These are phyloP conservation scores for Epirrita christyi DNA, from an alignment of 2,888 invertebrate genomes.

Conservation along the genomic window DNA sequence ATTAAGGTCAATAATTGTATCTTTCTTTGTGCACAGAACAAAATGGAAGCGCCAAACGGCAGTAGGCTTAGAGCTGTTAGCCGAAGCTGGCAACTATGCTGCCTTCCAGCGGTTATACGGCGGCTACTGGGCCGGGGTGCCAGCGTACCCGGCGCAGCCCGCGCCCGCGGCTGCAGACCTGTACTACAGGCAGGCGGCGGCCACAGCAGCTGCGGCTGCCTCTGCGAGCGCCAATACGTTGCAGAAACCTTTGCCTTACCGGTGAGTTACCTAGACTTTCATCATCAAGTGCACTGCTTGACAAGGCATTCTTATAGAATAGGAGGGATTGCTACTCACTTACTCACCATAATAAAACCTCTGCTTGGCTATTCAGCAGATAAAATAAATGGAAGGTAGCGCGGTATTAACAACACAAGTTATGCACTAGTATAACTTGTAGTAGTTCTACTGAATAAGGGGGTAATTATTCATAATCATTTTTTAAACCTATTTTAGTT, in stretches of 20 bases:
- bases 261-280: conserved; percentile 56
- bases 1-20: background rate
- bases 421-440: no score
- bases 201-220: conserved; percentile 87
- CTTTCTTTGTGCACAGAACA: conserved; percentile 87
- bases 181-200: conserved; percentile 93
- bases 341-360: no score
- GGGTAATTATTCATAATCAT: no score
- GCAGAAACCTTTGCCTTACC: conserved; percentile 95
- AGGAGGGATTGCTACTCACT: no score
- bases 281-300: no score
- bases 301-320: no score
- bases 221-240: conserved; percentile 88
- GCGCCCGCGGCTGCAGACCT: conserved; percentile 90
- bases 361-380: no score
- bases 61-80: conserved; percentile 97
- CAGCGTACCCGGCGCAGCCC: conserved; percentile 88
- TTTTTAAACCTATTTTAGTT: no score
- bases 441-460: no score
- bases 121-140: conserved; percentile 88
- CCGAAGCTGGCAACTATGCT: conserved; percentile 98
- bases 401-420: no score
- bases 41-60: conserved; percentile 99
- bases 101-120: conserved; percentile 98
- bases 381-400: no score